Evolutionary conservation across 1,140 invertebrate genomes (phyloP).

Genomic region (Lepidostoma basale): DNA sequence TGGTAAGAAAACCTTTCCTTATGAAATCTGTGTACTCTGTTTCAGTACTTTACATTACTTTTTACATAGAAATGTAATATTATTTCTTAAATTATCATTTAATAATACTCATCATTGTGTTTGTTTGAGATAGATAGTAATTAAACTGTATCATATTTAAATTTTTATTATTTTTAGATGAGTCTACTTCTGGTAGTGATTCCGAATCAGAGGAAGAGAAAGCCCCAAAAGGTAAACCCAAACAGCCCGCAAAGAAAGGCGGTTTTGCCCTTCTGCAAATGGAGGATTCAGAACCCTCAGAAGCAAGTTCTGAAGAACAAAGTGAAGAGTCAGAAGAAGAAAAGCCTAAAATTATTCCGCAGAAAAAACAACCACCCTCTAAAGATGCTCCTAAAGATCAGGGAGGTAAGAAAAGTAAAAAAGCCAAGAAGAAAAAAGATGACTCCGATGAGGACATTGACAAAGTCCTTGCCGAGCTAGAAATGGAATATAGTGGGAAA

Average conservation of each 20-base stretch:
- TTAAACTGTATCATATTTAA: too few species aligned
- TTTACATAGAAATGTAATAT: too few species aligned
- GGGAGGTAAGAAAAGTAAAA: conserved; percentile 70
- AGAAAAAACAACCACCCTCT: conserved; percentile 59
- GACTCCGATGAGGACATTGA: conserved; percentile 86
- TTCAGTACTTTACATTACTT: too few species aligned
- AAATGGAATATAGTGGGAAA: conserved; percentile 77
- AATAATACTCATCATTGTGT: too few species aligned
- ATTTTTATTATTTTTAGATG: conserved; percentile 49
- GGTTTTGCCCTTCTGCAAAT: conserved; percentile 68
- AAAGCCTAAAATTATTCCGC: conserved; percentile 53
- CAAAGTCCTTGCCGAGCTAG: conserved; percentile 80
- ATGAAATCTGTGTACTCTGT: neutral
- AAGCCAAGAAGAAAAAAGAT: conserved; percentile 73
- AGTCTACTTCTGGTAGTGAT: conserved; percentile 54
- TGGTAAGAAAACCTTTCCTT: conserved; percentile 46
- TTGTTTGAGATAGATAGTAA: neutral
- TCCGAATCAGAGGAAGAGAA: conserved; percentile 55
- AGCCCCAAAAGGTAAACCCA: conserved; percentile 51
- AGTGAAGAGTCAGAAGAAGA: conserved; percentile 59
- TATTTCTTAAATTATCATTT: too few species aligned
- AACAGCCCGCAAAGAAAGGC: conserved; percentile 60
- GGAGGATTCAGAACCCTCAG: conserved; percentile 59
- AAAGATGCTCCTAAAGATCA: conserved; percentile 62
- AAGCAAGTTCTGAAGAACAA: conserved; percentile 51